These are phyloP conservation scores for Ahaetulla prasina DNA, from an alignment of 2,113 vertebrate genomes.

Conservation along the genomic window DNA sequence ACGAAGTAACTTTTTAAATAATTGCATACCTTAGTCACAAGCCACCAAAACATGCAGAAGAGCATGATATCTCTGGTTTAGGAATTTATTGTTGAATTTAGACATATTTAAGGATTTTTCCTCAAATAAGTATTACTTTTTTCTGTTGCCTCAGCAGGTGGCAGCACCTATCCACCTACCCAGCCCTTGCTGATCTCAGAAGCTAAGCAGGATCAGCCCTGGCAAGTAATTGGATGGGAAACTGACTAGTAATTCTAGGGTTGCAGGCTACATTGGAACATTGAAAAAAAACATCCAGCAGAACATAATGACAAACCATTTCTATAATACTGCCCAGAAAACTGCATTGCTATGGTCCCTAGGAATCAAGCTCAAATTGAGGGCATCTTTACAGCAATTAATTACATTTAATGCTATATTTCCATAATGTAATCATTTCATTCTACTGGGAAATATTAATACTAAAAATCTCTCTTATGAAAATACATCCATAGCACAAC, in stretches of 20 bases:
- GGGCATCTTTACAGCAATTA: not conserved
- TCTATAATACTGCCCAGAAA: not conserved
- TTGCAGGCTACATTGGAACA: not conserved
- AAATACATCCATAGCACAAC: not conserved
- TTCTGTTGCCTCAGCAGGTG: not conserved
- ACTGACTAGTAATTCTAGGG: not conserved
- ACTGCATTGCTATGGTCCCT: not conserved
- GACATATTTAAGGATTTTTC: not conserved
- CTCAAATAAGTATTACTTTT: not conserved
- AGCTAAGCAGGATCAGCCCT: not conserved
- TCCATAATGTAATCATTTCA: not conserved
- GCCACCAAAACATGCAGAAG: not conserved
- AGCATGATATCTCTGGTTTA: not conserved
- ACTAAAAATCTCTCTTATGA: not conserved
- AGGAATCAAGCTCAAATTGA: not conserved
- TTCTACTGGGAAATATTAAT: not conserved
- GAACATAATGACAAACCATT: not conserved
- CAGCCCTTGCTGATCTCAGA: not conserved
- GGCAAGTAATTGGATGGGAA: not conserved
- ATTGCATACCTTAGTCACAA: not conserved
- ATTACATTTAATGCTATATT: not conserved
- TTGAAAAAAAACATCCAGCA: not conserved
- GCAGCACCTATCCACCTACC: not conserved
- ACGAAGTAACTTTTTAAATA: not conserved
- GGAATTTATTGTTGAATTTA: not conserved